Percentiles rank a stretch among this genome's conserved stretches.
Conservation (phyloP, 2,797 vertebrate species). For the Acanthurus leucopareius region DNA sequence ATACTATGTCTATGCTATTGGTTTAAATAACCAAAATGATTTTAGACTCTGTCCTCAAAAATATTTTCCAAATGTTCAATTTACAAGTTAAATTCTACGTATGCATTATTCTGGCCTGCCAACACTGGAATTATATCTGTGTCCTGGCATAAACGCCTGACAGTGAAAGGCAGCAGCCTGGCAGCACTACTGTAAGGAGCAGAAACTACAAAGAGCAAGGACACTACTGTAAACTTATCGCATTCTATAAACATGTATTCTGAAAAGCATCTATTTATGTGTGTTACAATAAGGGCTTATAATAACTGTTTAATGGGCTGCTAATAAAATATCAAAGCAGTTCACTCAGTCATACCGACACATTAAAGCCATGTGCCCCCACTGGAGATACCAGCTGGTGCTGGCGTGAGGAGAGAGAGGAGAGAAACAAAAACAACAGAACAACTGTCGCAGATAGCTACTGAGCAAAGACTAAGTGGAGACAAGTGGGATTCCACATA, state of each 20-base stretch:
- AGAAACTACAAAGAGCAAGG: conserved; percentile 41
- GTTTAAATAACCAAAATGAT: not conserved
- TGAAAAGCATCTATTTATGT: conserved; percentile 30
- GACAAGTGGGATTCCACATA: conserved; percentile 45
- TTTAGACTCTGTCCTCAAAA: not conserved
- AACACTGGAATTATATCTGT: conserved; percentile 18
- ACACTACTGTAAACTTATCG: conserved; percentile 30
- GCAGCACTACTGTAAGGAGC: conserved; percentile 24
- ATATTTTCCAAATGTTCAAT: not conserved
- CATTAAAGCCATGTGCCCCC: conserved; percentile 53
- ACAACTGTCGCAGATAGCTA: conserved; percentile 28
- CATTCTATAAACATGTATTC: conserved; percentile 28
- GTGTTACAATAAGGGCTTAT: conserved; percentile 20
- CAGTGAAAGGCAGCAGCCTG: conserved; percentile 52
- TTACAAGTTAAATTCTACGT: conserved; percentile 21
- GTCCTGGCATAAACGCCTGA: conserved; percentile 15
- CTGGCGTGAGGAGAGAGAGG: conserved; percentile 49
- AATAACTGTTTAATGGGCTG: conserved; percentile 17
- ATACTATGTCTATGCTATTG: not conserved
- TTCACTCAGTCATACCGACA: conserved; percentile 62
- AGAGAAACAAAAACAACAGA: conserved; percentile 52
- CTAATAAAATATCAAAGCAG: conserved; percentile 35
- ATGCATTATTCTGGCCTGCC: conserved; percentile 8
- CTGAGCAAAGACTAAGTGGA: conserved; percentile 36
- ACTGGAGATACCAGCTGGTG: conserved; percentile 49